Conservation (phyloP, 1,140 invertebrate species). For the Drosophila kohkoa region DNA sequence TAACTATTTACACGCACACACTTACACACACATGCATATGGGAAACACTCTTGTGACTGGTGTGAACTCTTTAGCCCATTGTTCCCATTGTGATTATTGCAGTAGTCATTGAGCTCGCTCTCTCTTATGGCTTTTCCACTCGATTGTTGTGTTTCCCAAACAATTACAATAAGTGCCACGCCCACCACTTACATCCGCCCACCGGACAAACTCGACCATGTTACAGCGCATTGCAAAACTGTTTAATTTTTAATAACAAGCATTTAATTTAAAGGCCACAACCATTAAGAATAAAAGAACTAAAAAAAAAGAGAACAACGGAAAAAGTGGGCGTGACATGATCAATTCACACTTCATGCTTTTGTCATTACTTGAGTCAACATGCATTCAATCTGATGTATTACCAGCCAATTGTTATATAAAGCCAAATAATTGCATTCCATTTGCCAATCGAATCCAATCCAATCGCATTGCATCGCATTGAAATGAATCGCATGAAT, state of each 20-base stretch:
- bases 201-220: background rate
- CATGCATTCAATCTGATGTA: constrained; percentile 62
- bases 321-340: constrained; percentile 4
- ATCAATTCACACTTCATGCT: constrained; percentile 50
- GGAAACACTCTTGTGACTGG: constrained; percentile 1
- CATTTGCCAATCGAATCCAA: constrained; percentile 1
- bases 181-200: constrained; percentile 6
- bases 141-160: constrained; percentile 23
- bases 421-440: constrained; percentile 37
- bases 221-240: constrained; percentile 22
- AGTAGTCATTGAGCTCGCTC: constrained; percentile 11
- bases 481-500: background rate
- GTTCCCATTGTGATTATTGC: constrained; percentile 45
- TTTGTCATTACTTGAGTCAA: constrained; percentile 59
- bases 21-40: background rate
- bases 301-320: background rate
- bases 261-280: constrained; percentile 55
- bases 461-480: constrained; percentile 1
- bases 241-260: constrained; percentile 77
- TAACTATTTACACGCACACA: constrained; percentile 8
- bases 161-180: constrained; percentile 43
- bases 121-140: constrained; percentile 30
- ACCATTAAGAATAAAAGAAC: constrained; percentile 28
- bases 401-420: constrained; percentile 31
- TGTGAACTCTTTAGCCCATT: constrained; percentile 34